Conservation (phyloP, 2,888 invertebrate species). For the Chloromyia formosa region DNA sequence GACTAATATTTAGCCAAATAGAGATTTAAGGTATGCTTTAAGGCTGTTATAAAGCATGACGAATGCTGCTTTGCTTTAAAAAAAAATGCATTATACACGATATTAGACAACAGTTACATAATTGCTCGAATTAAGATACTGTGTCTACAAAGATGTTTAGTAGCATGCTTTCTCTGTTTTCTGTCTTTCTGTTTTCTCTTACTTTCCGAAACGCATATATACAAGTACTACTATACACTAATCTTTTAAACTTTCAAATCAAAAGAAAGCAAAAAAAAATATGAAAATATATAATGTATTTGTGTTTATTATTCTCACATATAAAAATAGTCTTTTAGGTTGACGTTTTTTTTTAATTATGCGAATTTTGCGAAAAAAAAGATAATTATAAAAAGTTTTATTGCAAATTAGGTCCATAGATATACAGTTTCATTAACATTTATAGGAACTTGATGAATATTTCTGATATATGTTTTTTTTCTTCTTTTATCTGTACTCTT, state of each 20-base stretch:
- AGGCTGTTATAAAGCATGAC: too few species aligned
- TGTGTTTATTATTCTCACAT: background rate
- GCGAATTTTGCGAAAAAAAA: too few species aligned
- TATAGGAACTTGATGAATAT: background rate
- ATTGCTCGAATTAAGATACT: too few species aligned
- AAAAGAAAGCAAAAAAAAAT: background rate
- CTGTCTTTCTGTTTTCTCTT: background rate
- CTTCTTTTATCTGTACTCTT: background rate
- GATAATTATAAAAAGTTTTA: background rate
- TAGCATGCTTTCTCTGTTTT: background rate
- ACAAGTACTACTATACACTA: too few species aligned
- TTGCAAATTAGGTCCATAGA: conserved; percentile 24
- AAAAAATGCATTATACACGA: too few species aligned
- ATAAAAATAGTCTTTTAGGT: conserved; percentile 16
- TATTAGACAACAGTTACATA: too few species aligned
- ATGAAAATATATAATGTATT: conserved; percentile 6
- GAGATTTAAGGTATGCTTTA: too few species aligned
- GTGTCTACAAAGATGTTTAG: background rate
- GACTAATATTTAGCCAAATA: too few species aligned
- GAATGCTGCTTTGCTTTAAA: too few species aligned
- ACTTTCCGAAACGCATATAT: background rate
- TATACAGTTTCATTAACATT: background rate
- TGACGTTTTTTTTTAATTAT: conserved; percentile 18
- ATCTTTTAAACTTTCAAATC: background rate
- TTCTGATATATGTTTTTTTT: conserved; percentile 8